Evolutionary conservation across 1,140 invertebrate genomes (phyloP), one percentile per base, ranked within the genome.

Genomic region (Atta colombica): DNA sequence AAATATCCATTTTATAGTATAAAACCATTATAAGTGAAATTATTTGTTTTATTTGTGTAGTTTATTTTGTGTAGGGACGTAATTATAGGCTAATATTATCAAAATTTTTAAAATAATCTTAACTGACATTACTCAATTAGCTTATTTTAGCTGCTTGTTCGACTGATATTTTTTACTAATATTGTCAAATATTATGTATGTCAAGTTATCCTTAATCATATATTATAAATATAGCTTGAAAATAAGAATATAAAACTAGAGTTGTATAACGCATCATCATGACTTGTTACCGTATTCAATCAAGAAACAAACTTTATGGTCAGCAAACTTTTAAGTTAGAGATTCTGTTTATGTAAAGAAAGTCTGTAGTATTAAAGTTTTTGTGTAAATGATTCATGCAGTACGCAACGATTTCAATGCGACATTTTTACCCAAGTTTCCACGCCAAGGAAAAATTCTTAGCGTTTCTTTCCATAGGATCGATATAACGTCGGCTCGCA

Each of bases 401-500:
- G 12, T 58, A 72, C 78, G 68, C 68, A 58, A 21, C 39, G 21
- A 74, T 74, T 61, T 61, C 35, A 49, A 75, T 53, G 39, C 39
- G 78, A 78, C 60, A 31, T 78, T 66, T 65, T 66, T 63, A 12
- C 61, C 12, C 0, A 55, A 55, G 45, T 80, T 69, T 21, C 39
- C 45, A 16, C 31, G 31, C 45, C 3, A 3, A 12, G 31, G 80
- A n/a, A 21, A 71, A 28, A 25, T 55, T 74, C 69, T 61, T 51
- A 61, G 12, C 39, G 45, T 84, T 84, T 74, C 80, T 63, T 75
- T 75, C 51, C 39, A 0, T 14, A 58, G 55, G 58, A 84, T 84
- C 80, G 80, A 84, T 84, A 84, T 84, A 75, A 75, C 60, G 31
- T 45, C 55, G 39, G 28, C 6, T 51, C 80, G 55, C 80, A 74